Base-by-base conservation (phyloP, 2,888 invertebrate genomes). In the Aleiodes testaceus region DNA sequence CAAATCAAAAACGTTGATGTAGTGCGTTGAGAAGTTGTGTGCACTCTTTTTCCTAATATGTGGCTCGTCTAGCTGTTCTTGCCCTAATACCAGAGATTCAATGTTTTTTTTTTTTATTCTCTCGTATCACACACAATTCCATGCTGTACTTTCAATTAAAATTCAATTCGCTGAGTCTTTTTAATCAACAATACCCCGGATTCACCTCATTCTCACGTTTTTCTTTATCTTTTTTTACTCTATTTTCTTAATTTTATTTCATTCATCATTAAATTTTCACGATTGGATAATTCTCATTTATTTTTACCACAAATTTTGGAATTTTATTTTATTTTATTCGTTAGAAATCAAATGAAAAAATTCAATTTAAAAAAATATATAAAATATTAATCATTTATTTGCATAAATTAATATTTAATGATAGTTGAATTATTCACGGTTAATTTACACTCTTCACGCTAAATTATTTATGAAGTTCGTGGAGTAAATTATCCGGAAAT, bases 181-280 rank as follows among this genome's bases (percentile, higher is more conserved):
- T 65, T 36, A n/a, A 66, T 65, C 53, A 22, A 55, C 55, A 42
- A 47, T 49, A 71, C 47, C 45, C 74, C 74, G 74, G 72, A 75
- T 77, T 79, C 82, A 79, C 86, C 86, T 73, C 77, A 81, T 86
- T 86, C 86, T 83, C 86, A 86, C 82, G 85, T 71, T 73, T 73
- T 59, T 69, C 66, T 49, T 50, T 42, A n/a, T 42, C 42, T n/a
- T 14, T 49, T 2, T 47, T 14, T 52, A 52, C 55, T 63, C 18
- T 9, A n/a, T 11, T 67, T 66, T 63, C 36, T 70, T 52, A 66
- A 22, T 55, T 73, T 42, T 47, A 20, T 50, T 7, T 18, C n/a
- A n/a, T 59, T 73, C 70, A 36, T 12, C 53, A 42, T 47, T 61
- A 70, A 16, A 9, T 65, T 59, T 68, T 50, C 49, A 30, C 22